Evolutionary conservation across 2,888 invertebrate genomes (phyloP), one percentile per base, ranked within the genome.

Genomic region (Rhodophaea formosa): DNA sequence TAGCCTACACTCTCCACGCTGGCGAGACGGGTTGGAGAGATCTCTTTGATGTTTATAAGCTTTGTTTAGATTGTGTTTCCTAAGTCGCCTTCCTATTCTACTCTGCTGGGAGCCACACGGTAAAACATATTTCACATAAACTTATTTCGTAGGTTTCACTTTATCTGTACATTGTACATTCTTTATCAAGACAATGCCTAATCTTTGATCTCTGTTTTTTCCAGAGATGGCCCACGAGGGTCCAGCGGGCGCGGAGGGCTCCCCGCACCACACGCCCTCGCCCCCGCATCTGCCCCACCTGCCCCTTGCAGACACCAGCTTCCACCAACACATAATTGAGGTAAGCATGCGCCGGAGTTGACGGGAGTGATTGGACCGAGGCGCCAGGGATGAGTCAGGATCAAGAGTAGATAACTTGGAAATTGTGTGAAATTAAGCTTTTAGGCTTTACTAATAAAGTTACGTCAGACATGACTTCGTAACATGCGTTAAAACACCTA

Each of bases 301-400:
- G 63, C 88, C 89, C 63, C 82, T 89, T 61, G 92, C 93, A 63
- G 94, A 93, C 72, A 89, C 92, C 79, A 92, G 92, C 75, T 92
- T 94, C 77, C 94, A 95, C 72, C 94, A 94, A 68, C 94, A 94
- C 84, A 94, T 95, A 75, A 88, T 94, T 86, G 93, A 94, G 93
- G 94, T 94, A 79, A 84, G 63, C 35, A 46, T 46, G 32, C 14
- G 12, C 14, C 8, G n/a, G 17, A 43, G 29, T 42, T 23, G 23
- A 29, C 8, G 23, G 16, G 8, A 35, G 12, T 15, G n/a, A 8
- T 10, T 10, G 39, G 32, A 35, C 32, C 10, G 14, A 10, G 1
- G 32, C 51, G 16, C 51, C 39, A 8, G 35, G 35, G 51, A 12
- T 16, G 51, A 12, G 35, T 17, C 51, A 17, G 51, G 51, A 51